These are phyloP conservation scores for Notiomystis cincta DNA, from an alignment of 2,113 vertebrate species.

Conservation along the genomic window DNA sequence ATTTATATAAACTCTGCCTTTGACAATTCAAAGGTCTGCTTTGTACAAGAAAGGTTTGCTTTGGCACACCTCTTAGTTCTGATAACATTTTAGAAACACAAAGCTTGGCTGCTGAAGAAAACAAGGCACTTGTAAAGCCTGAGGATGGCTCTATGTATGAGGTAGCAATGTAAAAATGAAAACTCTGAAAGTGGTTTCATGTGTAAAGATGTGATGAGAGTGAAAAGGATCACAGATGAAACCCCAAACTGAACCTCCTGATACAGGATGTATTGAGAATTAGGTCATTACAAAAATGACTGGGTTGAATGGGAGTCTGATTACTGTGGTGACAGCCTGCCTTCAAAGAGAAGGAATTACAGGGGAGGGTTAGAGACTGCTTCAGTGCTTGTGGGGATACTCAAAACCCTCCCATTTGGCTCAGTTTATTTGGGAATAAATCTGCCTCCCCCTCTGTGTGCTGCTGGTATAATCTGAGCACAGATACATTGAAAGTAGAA, in stretches of 20 bases:
- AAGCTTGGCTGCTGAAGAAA: neutral
- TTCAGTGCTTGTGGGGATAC: neutral
- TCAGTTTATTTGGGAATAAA: neutral
- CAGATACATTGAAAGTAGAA: neutral
- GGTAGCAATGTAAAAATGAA: neutral
- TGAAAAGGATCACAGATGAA: neutral
- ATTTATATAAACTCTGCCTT: neutral
- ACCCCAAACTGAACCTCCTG: neutral
- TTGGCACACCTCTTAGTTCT: neutral
- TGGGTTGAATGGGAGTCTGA: conserved; percentile 37
- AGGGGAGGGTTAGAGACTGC: neutral
- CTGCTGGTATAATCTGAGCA: neutral
- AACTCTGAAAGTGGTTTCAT: neutral
- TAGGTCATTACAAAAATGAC: conserved; percentile 19
- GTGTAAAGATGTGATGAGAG: neutral
- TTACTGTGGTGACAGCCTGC: conserved; percentile 6
- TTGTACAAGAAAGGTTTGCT: neutral
- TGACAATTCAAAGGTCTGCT: neutral
- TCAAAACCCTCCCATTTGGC: neutral
- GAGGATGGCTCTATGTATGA: neutral
- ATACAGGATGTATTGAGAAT: neutral
- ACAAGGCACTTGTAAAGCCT: neutral
- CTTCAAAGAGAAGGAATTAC: neutral
- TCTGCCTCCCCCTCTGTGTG: neutral
- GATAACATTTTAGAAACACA: neutral